phyloP scores from a whole-genome alignment of 2,113 vertebrate species.

The Melanerpes formicivorus region DNA sequence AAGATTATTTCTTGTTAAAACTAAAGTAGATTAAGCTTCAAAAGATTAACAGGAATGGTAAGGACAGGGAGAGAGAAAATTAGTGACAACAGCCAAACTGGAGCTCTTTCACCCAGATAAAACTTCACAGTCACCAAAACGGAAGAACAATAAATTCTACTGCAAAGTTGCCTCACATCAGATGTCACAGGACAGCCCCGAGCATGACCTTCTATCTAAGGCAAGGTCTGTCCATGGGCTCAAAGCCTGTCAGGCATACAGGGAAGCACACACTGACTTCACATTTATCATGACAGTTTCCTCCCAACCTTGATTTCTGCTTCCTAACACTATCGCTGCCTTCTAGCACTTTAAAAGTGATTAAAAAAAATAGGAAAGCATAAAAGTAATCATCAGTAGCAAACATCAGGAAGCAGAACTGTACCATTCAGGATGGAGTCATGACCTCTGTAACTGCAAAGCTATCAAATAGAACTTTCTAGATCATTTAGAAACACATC shows the following conservation, averaged over 20 bases:
- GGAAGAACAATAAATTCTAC: background rate
- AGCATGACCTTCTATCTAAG: background rate
- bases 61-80: background rate
- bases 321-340: background rate
- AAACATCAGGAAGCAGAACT: conserved; percentile 42
- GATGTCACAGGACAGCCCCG: background rate
- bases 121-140: background rate
- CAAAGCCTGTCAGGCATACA: background rate
- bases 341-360: background rate
- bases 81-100: background rate
- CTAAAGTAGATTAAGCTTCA: background rate
- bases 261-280: background rate
- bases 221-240: background rate
- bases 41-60: background rate
- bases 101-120: background rate
- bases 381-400: background rate
- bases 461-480: conserved; percentile 23
- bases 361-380: background rate
- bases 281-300: background rate
- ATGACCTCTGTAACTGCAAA: conserved; percentile 39
- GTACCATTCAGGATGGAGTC: conserved; percentile 2
- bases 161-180: background rate
- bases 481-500: conserved; percentile 34
- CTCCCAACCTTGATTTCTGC: background rate
- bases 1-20: conserved; percentile 3